These are phyloP conservation scores for Nasonia longicornis DNA, from an alignment of 1,140 invertebrate genomes.

Conservation along the genomic window DNA sequence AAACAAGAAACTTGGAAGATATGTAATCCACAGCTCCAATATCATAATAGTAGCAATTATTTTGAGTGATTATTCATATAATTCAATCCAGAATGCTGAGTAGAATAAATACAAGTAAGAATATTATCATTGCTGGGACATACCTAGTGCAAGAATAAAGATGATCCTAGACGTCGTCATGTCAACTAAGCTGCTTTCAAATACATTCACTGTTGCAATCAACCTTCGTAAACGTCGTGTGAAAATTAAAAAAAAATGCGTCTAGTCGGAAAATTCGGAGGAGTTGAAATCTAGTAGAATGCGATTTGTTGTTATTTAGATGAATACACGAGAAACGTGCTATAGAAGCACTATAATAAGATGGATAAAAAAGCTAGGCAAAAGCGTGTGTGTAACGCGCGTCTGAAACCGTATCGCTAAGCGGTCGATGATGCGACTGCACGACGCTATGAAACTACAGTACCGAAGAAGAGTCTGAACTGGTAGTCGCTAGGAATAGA, in stretches of 20 bases:
- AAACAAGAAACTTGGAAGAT: too few relatives aligned
- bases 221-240: not conserved
- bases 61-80: too few relatives aligned
- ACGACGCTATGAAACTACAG: slow-evolving; percentile 26
- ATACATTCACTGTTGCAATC: too few relatives aligned
- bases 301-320: not conserved
- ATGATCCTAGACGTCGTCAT: slow-evolving; percentile 13
- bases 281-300: not conserved
- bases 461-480: slow-evolving; percentile 30
- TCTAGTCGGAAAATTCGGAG: too few relatives aligned
- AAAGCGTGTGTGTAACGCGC: not conserved
- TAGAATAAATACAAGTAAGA: too few relatives aligned
- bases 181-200: not conserved
- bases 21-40: too few relatives aligned
- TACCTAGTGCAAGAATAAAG: slow-evolving; percentile 10
- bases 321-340: not conserved
- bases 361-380: not conserved
- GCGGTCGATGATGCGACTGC: slow-evolving; percentile 40
- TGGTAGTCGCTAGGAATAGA: slow-evolving; percentile 15
- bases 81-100: too few relatives aligned
- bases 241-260: not conserved
- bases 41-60: too few relatives aligned
- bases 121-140: not conserved
- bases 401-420: slow-evolving; percentile 30
- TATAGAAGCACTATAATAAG: not conserved